phyloP scores from a whole-genome alignment of 2,888 invertebrate species.

The Uropetala carovei region DNA sequence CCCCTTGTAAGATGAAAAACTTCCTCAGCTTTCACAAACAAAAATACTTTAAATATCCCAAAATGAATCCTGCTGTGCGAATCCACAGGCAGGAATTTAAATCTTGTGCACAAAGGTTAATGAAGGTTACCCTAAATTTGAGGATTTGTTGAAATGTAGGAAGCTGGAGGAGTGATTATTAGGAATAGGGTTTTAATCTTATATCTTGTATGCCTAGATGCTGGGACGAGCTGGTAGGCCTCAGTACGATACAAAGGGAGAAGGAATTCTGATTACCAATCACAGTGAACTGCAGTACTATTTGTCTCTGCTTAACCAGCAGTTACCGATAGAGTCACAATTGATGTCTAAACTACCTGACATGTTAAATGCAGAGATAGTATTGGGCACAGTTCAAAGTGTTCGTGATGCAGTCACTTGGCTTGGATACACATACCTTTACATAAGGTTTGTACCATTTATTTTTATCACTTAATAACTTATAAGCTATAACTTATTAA shows the following conservation, averaged over 20 bases:
- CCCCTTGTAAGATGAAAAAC: no score
- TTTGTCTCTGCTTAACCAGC: constrained; percentile 97
- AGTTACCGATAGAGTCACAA: constrained; percentile 98
- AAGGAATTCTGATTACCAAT: constrained; percentile 97
- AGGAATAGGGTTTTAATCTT: background rate
- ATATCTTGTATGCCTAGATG: constrained; percentile 80
- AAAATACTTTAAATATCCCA: no score
- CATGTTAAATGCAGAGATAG: constrained; percentile 98
- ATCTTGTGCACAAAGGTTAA: no score
- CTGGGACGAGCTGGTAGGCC: constrained; percentile 98
- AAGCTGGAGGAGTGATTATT: background rate
- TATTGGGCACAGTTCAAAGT: constrained; percentile 94
- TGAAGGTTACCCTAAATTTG: no score
- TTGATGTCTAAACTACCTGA: constrained; percentile 94
- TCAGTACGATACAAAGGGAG: constrained; percentile 98
- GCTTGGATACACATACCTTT: constrained; percentile 97
- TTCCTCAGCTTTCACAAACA: no score
- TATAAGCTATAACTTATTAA: background rate
- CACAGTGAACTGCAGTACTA: constrained; percentile 99
- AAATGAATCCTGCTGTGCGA: no score
- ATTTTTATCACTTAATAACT: background rate
- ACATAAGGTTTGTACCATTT: constrained; percentile 78
- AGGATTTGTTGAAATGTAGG: background rate
- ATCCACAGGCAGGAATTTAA: no score
- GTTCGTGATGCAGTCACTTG: constrained; percentile 94